These are phyloP conservation scores for Lasius platythorax DNA, from an alignment of 2,888 invertebrate species.

Conservation along the genomic window DNA sequence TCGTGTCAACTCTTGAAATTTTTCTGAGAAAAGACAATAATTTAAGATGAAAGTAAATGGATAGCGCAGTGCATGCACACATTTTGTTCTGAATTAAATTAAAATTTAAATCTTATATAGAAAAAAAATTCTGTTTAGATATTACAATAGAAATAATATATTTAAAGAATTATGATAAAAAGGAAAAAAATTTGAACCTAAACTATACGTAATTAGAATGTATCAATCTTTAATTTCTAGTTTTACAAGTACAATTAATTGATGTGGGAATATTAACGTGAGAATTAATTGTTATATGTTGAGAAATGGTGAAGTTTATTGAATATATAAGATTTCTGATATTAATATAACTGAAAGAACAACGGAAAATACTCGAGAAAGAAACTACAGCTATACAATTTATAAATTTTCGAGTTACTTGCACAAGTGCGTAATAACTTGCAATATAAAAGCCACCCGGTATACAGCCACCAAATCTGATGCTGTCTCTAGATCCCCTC, in stretches of 20 bases:
- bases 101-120: background rate
- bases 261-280: background rate
- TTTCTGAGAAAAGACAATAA: background rate
- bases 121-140: background rate
- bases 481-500: slow-evolving; percentile 48
- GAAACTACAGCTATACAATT: slow-evolving; percentile 59
- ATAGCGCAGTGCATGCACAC: background rate
- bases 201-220: background rate
- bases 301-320: too few species aligned
- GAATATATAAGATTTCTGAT: too few species aligned
- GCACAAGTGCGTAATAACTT: slow-evolving; percentile 45
- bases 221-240: background rate
- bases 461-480: slow-evolving; percentile 36
- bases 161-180: background rate
- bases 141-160: background rate
- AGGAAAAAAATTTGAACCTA: background rate
- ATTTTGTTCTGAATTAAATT: background rate
- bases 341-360: background rate
- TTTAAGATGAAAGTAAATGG: background rate
- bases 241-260: background rate
- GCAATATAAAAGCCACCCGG: slow-evolving; percentile 34
- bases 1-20: background rate
- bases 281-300: too few species aligned
- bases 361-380: background rate
- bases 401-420: slow-evolving; percentile 61